These are phyloP conservation scores for Vulpes vulpes DNA, from an alignment of 2,113 vertebrate genomes.

Conservation along the genomic window DNA sequence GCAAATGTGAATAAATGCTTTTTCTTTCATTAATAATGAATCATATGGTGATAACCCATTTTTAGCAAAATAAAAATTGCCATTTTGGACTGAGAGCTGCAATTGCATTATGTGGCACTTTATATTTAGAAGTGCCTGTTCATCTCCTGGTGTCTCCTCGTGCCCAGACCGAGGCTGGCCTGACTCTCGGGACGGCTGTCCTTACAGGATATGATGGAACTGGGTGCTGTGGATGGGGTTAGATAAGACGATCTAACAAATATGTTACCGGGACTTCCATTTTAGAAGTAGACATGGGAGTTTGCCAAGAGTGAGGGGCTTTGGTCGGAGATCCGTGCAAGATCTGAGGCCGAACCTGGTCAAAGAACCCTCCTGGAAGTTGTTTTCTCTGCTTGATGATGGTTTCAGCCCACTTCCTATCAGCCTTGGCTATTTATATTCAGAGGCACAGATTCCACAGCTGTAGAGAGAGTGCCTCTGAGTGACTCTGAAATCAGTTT, in stretches of 20 bases:
- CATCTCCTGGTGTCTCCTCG: background rate
- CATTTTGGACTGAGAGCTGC: constrained; percentile 10
- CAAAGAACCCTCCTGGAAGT: background rate
- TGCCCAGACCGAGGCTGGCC: background rate
- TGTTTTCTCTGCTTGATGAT: constrained; percentile 42
- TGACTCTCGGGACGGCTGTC: background rate
- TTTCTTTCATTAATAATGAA: constrained; percentile 87
- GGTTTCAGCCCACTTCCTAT: constrained; percentile 37
- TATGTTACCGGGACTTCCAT: background rate
- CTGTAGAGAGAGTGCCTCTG: constrained; percentile 58
- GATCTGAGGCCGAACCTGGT: background rate
- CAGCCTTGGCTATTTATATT: constrained; percentile 66
- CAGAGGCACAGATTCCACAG: constrained; percentile 65
- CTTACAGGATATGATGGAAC: background rate
- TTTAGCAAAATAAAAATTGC: constrained; percentile 71
- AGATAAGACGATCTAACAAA: background rate
- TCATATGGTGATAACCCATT: constrained; percentile 74
- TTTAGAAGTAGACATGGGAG: background rate
- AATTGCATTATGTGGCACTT: background rate
- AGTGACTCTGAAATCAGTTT: constrained; percentile 65
- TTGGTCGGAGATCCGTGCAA: background rate
- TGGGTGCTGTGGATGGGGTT: background rate
- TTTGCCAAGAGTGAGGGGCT: background rate
- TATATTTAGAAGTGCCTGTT: constrained; percentile 41
- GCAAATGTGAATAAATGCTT: constrained; percentile 82